These are phyloP conservation scores for Mesorhabditis sp. DNA, from an alignment of 2,888 invertebrate genomes.

Conservation along the genomic window DNA sequence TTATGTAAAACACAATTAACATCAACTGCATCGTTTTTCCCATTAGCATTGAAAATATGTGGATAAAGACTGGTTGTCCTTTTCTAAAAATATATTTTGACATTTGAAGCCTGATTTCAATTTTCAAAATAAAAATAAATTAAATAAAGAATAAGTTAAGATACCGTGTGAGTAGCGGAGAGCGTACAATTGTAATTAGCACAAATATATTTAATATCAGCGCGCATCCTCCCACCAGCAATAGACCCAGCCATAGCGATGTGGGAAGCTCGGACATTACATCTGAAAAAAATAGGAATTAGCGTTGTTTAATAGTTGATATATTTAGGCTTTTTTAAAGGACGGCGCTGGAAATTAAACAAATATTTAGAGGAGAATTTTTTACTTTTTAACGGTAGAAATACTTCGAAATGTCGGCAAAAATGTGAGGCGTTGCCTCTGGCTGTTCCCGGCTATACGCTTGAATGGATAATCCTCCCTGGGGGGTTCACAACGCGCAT, in stretches of 20 bases:
- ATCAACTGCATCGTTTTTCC: neutral
- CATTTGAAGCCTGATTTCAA: neutral
- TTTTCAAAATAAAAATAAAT: too few relatives aligned
- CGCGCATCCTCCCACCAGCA: neutral
- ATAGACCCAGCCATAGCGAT: neutral
- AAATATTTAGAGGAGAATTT: too few relatives aligned
- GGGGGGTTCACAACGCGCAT: too few relatives aligned
- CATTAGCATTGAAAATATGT: neutral
- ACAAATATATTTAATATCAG: neutral
- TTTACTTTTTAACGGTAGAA: too few relatives aligned
- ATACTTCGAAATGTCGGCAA: too few relatives aligned
- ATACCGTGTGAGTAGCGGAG: neutral
- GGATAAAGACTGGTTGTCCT: slow-evolving; percentile 2
- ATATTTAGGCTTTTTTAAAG: too few relatives aligned
- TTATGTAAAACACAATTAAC: neutral
- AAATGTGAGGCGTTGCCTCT: too few relatives aligned
- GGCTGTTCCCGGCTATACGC: too few relatives aligned
- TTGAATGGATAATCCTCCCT: too few relatives aligned
- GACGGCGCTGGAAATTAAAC: too few relatives aligned
- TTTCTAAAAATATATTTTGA: neutral
- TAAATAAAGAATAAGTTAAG: neutral
- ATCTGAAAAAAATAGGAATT: too few relatives aligned
- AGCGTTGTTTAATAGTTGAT: too few relatives aligned
- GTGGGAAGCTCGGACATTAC: neutral
- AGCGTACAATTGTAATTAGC: neutral